These are phyloP conservation scores for Pasiphila rectangulata DNA, from an alignment of 2,888 invertebrate genomes.

Conservation along the genomic window DNA sequence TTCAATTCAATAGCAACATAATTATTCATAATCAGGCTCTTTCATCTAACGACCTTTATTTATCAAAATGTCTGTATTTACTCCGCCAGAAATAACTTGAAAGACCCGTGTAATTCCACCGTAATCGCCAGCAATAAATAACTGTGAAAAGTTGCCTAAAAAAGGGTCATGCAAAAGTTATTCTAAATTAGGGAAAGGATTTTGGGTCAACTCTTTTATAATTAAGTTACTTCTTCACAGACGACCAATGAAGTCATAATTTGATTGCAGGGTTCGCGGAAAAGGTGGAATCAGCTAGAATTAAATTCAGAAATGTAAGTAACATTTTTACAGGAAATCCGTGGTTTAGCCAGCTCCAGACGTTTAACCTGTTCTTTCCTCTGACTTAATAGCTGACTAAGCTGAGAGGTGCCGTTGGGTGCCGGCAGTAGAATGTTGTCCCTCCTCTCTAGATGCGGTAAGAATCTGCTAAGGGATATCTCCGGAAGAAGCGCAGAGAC, in stretches of 20 bases:
- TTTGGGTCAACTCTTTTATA: constrained; percentile 36
- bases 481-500: too few relatives aligned
- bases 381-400: too few relatives aligned
- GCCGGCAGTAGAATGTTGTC: too few relatives aligned
- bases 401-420: too few relatives aligned
- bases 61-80: constrained; percentile 17
- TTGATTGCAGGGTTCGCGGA: constrained; percentile 17
- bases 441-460: too few relatives aligned
- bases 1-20: constrained; percentile 4
- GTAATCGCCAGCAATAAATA: constrained; percentile 32
- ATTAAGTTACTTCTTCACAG: constrained; percentile 35
- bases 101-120: constrained; percentile 12
- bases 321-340: too few relatives aligned
- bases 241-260: constrained; percentile 24
- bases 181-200: constrained; percentile 31
- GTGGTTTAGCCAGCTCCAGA: too few relatives aligned
- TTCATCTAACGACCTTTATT: constrained; percentile 12
- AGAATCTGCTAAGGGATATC: too few relatives aligned
- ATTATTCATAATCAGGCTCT: constrained; percentile 17
- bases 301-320: constrained; percentile 6
- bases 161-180: constrained; percentile 38
- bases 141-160: constrained; percentile 27
- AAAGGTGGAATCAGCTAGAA: constrained; percentile 13
- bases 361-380: too few relatives aligned
- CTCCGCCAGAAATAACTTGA: constrained; percentile 10